phyloP scores from a whole-genome alignment of 2,797 vertebrate species.

The Typhlichthys eigenmanni region DNA sequence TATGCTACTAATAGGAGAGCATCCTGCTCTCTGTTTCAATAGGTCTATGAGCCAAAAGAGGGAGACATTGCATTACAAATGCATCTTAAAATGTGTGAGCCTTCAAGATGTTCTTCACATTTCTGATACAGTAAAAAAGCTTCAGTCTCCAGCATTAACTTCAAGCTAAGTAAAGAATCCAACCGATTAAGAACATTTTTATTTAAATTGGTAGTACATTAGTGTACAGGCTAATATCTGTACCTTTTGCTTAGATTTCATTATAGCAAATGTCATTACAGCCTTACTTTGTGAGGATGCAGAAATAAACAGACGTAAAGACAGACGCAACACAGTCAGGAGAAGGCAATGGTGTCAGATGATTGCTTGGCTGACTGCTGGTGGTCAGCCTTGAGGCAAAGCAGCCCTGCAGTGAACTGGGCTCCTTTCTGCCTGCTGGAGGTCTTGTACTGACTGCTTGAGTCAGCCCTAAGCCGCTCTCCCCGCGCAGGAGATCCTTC shows the following conservation, averaged over 20 bases:
- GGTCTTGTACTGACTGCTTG: slow-evolving; percentile 85
- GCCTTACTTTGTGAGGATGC: slow-evolving; percentile 4
- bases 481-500: slow-evolving; percentile 87
- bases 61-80: slow-evolving; percentile 68
- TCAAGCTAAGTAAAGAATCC: neutral
- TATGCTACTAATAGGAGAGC: neutral
- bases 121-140: slow-evolving; percentile 7
- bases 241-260: slow-evolving; percentile 15
- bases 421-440: slow-evolving; percentile 84
- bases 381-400: slow-evolving; percentile 49
- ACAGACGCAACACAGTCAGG: slow-evolving; percentile 41
- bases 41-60: slow-evolving; percentile 54
- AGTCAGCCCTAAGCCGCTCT: slow-evolving; percentile 85
- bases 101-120: neutral
- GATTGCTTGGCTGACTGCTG: slow-evolving; percentile 49
- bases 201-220: neutral
- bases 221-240: neutral
- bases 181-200: slow-evolving; percentile 5
- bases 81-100: neutral
- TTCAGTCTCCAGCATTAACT: slow-evolving; percentile 3
- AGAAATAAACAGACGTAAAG: slow-evolving; percentile 34
- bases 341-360: slow-evolving; percentile 64
- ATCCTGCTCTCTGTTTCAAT: neutral
- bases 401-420: slow-evolving; percentile 44
- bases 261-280: slow-evolving; percentile 4